A percentile compares a stretch with the other conserved stretches of the same genome.
These are phyloP conservation scores for Epizoanthus illoricatus DNA, from an alignment of 92 coral and sea anemone genomes.

Conservation along the genomic window DNA sequence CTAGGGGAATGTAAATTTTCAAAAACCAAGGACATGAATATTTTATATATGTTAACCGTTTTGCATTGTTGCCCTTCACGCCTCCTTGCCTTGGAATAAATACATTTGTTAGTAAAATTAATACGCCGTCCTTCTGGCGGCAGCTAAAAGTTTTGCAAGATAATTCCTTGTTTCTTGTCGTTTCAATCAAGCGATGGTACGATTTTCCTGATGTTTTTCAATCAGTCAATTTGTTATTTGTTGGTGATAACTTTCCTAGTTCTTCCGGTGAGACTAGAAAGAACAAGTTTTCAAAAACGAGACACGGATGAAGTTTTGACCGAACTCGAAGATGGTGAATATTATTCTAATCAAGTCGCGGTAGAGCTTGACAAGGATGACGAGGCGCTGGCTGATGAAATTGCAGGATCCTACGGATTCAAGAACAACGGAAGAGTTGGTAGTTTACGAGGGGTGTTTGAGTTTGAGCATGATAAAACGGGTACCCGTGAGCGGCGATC, in stretches of 20 bases:
- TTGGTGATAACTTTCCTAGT: conserved; percentile 39
- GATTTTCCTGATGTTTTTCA: conserved; percentile 48
- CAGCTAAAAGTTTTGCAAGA: not conserved
- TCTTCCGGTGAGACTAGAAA: conserved; percentile 17
- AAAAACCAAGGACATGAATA: conserved; percentile 8
- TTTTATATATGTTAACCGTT: no score
- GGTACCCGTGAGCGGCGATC: conserved; percentile 60
- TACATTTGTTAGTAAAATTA: conserved; percentile 32
- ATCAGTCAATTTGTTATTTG: conserved; percentile 41
- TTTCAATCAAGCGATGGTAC: not conserved
- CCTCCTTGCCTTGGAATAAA: not conserved
- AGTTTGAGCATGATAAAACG: conserved; percentile 68
- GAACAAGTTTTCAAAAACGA: not conserved
- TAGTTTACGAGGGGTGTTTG: conserved; percentile 68
- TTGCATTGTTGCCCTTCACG: conserved; percentile 11
- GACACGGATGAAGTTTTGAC: conserved; percentile 43
- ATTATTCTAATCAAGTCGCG: conserved; percentile 78
- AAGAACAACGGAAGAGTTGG: conserved; percentile 75
- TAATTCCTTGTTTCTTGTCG: not conserved
- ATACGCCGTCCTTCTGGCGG: conserved; percentile 40
- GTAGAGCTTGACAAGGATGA: conserved; percentile 82
- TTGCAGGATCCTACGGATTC: conserved; percentile 77
- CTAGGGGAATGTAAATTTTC: no score
- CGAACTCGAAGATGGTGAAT: conserved; percentile 49
- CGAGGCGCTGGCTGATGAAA: conserved; percentile 66